Conservation (phyloP, 2,113 vertebrate genomes). For the Myotis brandtii region DNA sequence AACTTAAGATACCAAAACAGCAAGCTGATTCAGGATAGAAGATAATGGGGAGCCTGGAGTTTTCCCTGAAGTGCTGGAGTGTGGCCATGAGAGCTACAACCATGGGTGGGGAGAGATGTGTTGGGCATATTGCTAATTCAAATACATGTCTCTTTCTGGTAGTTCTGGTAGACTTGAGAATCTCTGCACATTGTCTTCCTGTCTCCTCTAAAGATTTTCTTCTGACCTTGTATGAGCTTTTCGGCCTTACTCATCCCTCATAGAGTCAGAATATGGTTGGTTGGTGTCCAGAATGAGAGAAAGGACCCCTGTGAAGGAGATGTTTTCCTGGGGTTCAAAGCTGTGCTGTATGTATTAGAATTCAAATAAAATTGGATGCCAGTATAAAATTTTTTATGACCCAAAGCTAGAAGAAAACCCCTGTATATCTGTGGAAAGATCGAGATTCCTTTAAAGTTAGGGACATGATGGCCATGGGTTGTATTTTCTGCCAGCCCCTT, state of each 20-base stretch:
- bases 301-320: neutral
- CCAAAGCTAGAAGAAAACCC: neutral
- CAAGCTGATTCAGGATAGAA: neutral
- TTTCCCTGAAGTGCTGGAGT: no score
- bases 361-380: neutral
- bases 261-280: neutral
- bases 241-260: neutral
- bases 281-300: neutral
- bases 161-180: neutral
- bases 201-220: neutral
- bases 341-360: neutral
- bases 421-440: neutral
- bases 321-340: neutral
- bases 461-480: neutral
- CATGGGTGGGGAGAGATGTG: neutral
- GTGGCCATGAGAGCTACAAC: neutral
- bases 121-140: neutral
- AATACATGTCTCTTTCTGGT: neutral
- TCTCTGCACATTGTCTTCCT: neutral
- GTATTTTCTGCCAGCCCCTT: neutral
- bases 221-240: neutral
- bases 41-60: neutral
- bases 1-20: neutral
- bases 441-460: constrained; percentile 7
- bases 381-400: neutral